phyloP scores from a whole-genome alignment of 2,888 invertebrate species.

The Meghimatium bilineatum region DNA sequence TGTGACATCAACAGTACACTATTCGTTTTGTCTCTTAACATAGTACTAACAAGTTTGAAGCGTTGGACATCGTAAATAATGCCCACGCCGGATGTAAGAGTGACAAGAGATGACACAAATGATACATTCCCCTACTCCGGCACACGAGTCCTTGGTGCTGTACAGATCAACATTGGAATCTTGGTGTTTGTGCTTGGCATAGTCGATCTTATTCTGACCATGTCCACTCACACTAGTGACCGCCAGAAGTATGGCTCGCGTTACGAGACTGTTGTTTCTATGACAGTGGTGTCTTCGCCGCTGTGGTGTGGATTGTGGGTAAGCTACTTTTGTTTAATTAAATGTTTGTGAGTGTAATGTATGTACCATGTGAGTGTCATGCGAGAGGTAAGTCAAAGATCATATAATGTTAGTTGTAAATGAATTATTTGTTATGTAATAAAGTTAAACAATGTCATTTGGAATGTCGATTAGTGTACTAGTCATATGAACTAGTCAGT shows the following conservation, averaged over 20 bases:
- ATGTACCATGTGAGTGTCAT: neutral
- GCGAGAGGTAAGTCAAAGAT: neutral
- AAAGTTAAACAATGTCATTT: no score
- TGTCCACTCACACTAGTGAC: conserved; percentile 54
- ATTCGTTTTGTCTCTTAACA: no score
- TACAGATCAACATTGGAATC: conserved; percentile 61
- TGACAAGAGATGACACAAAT: neutral
- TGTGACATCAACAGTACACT: no score
- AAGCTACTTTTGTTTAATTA: conserved; percentile 29
- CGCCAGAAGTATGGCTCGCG: conserved; percentile 19
- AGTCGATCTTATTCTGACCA: conserved; percentile 58
- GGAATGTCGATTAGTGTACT: neutral
- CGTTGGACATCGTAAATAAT: neutral
- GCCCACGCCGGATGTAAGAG: neutral
- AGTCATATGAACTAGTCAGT: neutral
- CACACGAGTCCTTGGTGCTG: conserved; percentile 55
- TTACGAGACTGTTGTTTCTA: conserved; percentile 53
- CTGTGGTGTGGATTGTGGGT: conserved; percentile 70
- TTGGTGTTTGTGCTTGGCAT: conserved; percentile 58
- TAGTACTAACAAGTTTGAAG: neutral
- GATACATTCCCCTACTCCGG: conserved; percentile 48
- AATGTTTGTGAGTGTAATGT: neutral
- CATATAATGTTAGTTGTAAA: neutral
- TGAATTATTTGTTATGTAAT: no score
- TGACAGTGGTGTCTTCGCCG: conserved; percentile 61